Evolutionary conservation across 2,888 invertebrate genomes (phyloP), one percentile per base, ranked within the genome.

Genomic region (Chaetoderma sp.): DNA sequence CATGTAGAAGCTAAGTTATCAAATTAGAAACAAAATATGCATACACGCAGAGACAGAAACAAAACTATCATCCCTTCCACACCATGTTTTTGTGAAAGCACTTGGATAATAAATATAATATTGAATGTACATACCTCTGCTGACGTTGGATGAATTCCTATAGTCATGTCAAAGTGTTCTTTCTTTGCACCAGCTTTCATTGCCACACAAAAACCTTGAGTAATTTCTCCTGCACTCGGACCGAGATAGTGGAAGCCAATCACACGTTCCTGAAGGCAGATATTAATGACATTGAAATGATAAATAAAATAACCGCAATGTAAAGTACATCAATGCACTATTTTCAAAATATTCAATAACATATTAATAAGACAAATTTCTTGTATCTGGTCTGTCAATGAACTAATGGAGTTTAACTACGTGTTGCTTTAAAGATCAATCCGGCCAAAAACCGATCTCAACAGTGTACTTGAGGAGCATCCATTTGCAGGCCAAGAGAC

Each of bases 191-290:
- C 88, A 61, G 78, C 80, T 75, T 87, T 88, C 69, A 91, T 76
- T 1, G 88, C 90, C 13, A 90, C 84, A 44, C 89, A 89, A 81
- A 88, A 91, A 18, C 91, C 91, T 81, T 90, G 90, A 62, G 89
- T 90, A 23, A 91, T 86, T 81, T 91, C 91, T 1, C 90, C 90
- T 47, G 91, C 90, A 82, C 90, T 89, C 1, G 90, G 90, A 4
- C 89, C 88, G 5, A 89, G 72, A 49, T 89, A 83, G 80, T 90
- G 90, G 65, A 90, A 84, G 0, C 90, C 90, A 39, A 91, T 62
- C 18, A 82, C 81, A 60, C 77, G 67, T 64, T 80, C 78, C 82
- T 82, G 67, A n/a, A n/a, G n/a, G n/a, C n/a, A n/a, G n/a, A n/a
- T n/a, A n/a, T n/a, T n/a, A 18, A 23, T n/a, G 50, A 36, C 13